A percentile compares a stretch with the other conserved stretches of the same genome.
phyloP scores from a whole-genome alignment of 2,797 vertebrate species.

The Danio aesculapii region DNA sequence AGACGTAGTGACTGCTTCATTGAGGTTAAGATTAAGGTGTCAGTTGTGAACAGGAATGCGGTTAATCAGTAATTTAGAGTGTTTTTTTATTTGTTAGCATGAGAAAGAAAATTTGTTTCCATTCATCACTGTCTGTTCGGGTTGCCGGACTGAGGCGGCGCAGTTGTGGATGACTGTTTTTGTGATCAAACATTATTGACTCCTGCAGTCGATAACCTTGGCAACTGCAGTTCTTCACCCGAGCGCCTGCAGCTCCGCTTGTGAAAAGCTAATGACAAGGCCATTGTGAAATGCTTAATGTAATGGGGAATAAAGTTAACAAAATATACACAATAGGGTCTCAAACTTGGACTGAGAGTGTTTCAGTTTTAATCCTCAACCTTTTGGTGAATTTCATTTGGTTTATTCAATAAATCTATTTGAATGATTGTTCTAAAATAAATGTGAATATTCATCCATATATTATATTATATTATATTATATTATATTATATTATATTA shows the following conservation, averaged over 20 bases:
- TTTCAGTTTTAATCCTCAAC: background rate
- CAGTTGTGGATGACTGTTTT: conserved; percentile 75
- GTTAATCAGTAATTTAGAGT: conserved; percentile 33
- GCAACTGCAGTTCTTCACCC: conserved; percentile 76
- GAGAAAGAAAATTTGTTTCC: conserved; percentile 55
- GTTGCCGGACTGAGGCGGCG: conserved; percentile 63
- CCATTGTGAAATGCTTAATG: conserved; percentile 40
- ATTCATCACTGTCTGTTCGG: conserved; percentile 64
- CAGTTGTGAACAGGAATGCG: background rate
- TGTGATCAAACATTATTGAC: conserved; percentile 83
- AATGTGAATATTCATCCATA: no score
- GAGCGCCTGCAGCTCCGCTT: conserved; percentile 59
- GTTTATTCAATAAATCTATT: no score
- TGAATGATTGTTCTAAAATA: background rate
- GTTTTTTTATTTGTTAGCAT: conserved; percentile 29
- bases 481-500: no score
- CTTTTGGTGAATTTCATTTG: background rate
- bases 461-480: no score
- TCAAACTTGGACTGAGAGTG: background rate
- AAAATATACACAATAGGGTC: background rate
- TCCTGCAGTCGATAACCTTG: conserved; percentile 78
- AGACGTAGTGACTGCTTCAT: background rate
- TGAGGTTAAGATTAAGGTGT: conserved; percentile 13
- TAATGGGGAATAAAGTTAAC: conserved; percentile 32
- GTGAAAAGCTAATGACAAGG: conserved; percentile 27